These are phyloP conservation scores for Dasysyrphus albostriatus DNA, from an alignment of 2,888 invertebrate species.

Conservation along the genomic window DNA sequence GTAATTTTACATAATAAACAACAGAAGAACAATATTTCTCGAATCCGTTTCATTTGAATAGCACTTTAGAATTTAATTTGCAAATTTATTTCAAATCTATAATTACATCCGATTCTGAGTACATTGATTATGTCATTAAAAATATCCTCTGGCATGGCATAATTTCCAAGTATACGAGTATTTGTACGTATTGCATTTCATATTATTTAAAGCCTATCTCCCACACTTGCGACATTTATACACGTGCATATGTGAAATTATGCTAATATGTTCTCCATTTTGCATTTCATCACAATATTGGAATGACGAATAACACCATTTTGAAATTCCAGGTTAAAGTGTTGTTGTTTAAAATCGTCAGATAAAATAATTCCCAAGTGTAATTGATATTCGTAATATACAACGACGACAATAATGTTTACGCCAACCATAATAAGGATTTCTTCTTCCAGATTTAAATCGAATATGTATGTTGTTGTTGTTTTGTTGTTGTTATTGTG, in stretches of 20 bases:
- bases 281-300: slow-evolving; percentile 12
- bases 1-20: background rate
- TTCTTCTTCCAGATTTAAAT: slow-evolving; percentile 49
- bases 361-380: slow-evolving; percentile 22
- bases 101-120: background rate
- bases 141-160: background rate
- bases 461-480: slow-evolving; percentile 17
- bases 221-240: background rate
- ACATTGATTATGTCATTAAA: slow-evolving; percentile 3
- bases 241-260: background rate
- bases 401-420: background rate
- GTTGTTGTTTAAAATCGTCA: slow-evolving; percentile 21
- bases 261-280: background rate
- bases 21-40: slow-evolving; percentile 21
- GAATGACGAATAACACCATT: background rate
- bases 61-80: slow-evolving; percentile 47
- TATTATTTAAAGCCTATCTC: background rate
- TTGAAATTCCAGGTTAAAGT: slow-evolving; percentile 19
- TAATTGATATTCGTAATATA: slow-evolving; percentile 47
- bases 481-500: background rate
- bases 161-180: background rate
- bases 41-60: slow-evolving; percentile 41
- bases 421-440: slow-evolving; percentile 27
- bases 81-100: slow-evolving; percentile 40
- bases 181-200: background rate